Conservation (phyloP, 1,140 invertebrate species). For the Galendromus occidentalis region DNA sequence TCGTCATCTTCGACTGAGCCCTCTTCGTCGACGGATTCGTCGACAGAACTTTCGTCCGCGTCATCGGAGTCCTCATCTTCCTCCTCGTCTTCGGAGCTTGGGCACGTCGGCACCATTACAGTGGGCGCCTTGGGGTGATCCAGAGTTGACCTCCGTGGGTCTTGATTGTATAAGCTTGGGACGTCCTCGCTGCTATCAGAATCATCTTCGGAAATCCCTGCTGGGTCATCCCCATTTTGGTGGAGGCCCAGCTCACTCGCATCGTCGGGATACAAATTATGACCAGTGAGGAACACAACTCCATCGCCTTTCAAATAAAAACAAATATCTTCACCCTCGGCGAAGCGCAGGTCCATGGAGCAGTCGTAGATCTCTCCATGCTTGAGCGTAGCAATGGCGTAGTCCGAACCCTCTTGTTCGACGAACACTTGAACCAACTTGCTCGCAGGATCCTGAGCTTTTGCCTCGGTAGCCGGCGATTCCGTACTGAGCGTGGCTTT, state of each 20-base stretch:
- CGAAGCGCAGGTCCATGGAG: neutral
- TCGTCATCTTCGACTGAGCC: neutral
- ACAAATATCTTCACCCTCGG: neutral
- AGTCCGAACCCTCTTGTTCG: neutral
- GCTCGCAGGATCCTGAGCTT: neutral
- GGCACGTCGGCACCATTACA: too few relatives aligned
- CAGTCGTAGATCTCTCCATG: neutral
- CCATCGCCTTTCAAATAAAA: neutral
- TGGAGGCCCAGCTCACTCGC: neutral
- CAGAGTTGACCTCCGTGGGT: too few relatives aligned
- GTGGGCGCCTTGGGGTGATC: too few relatives aligned
- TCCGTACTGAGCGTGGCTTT: neutral
- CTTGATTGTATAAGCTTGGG: too few relatives aligned
- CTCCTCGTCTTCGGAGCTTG: neutral
- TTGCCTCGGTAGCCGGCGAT: neutral
- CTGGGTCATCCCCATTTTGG: too few relatives aligned
- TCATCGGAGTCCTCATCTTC: neutral
- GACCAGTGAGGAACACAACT: neutral
- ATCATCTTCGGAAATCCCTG: neutral
- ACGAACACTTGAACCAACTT: neutral
- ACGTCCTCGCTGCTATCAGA: neutral
- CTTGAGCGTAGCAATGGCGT: neutral
- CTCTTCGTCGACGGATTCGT: slow-evolving; percentile 24
- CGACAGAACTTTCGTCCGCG: slow-evolving; percentile 31
- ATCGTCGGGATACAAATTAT: neutral